Evolutionary conservation across 2,113 vertebrate genomes (phyloP), one percentile per base, ranked within the genome.

Genomic region (Eurystomus gularis): DNA sequence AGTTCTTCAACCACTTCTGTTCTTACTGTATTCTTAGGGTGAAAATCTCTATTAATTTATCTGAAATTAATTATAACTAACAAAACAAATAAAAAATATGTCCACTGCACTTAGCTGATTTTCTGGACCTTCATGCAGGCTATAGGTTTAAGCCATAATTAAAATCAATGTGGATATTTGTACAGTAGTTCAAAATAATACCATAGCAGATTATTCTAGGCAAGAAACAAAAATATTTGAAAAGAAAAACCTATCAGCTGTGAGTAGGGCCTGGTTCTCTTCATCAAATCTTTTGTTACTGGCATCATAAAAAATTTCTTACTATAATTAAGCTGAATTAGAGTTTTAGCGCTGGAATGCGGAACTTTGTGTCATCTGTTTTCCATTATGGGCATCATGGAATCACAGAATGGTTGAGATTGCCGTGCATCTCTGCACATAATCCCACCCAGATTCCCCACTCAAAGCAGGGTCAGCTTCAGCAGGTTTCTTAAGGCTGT

Each of bases 161-260:
- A 86, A 93, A 90, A 49, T 46, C 6, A 39, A 71, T 26, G 17
- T 54, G 9, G n/a, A 29, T 65, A 77, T 66, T 61, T 78, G 70
- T 94, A 94, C 44, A 86, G 77, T 49, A 48, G 66, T 62, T 94
- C 21, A 90, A 89, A 86, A 81, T 58, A 78, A 57, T 96, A 68
- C 68, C 49, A 62, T 46, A 46, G 8, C 3, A 16, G 24, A 61
- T 33, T 78, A 31, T 39, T 55, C 23, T 69, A 49, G 26, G 33
- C 62, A 55, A 37, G 5, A 40, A 86, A 75, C 7, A 68, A 75
- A 77, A 52, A 65, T 61, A 54, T n/a, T 72, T 17, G n/a, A n/a
- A 71, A 68, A 65, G 35, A 2, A 44, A 82, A 39, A 61, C 19
- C 2, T 11, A 13, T 39, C 29, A 57, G 4, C 31, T 68, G 17